Evolutionary conservation across 2,113 vertebrate species (phyloP).

Genomic region (Neoarius graeffei): DNA sequence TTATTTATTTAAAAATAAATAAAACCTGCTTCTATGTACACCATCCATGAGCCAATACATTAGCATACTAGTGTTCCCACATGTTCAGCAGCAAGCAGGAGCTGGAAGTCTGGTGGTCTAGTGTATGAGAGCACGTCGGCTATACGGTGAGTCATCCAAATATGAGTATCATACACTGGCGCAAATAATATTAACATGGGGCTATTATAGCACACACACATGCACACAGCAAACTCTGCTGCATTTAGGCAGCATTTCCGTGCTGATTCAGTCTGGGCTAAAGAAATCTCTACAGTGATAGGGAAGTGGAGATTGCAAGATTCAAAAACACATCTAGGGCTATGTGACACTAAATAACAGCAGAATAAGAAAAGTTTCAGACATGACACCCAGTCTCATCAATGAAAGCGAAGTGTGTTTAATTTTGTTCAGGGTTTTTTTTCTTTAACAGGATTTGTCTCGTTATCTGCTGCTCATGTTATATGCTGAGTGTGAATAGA

Average conservation of each 20-base stretch:
- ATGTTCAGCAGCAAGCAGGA: not conserved
- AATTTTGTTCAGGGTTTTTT: no score
- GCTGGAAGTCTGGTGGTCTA: not conserved
- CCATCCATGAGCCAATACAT: not conserved
- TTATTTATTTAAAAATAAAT: not conserved
- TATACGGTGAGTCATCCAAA: not conserved
- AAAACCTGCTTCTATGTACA: not conserved
- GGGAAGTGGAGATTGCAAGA: not conserved
- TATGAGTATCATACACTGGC: not conserved
- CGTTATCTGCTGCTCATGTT: not conserved
- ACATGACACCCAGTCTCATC: not conserved
- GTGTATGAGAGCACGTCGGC: no score
- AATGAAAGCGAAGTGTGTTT: no score
- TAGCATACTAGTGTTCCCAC: not conserved
- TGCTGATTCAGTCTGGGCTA: not conserved
- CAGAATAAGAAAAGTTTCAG: not conserved
- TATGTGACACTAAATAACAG: not conserved
- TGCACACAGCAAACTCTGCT: not conserved
- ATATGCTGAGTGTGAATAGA: not conserved
- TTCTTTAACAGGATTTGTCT: no score
- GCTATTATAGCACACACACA: not conserved
- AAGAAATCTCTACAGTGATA: not conserved
- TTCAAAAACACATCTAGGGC: not conserved
- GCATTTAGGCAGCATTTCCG: not conserved
- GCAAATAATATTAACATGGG: not conserved